These are phyloP conservation scores for Telmatochromis bifrenatus DNA, from an alignment of 2,113 vertebrate species.

Conservation along the genomic window DNA sequence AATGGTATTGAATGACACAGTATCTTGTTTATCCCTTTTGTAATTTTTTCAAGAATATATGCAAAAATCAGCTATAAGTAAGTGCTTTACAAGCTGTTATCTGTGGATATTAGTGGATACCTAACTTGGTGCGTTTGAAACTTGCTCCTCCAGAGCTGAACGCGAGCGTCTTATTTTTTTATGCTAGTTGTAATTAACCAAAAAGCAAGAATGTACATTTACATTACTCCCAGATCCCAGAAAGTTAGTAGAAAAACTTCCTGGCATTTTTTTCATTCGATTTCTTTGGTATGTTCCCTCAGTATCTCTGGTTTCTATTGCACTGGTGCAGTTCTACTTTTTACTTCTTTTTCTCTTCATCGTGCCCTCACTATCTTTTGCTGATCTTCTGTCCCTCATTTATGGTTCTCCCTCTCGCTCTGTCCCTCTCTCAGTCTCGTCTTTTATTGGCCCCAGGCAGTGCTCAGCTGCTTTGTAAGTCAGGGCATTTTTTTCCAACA, in stretches of 20 bases:
- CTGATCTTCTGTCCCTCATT: neutral
- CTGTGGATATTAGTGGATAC: neutral
- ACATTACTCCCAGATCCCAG: neutral
- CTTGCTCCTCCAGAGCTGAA: neutral
- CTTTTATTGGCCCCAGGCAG: constrained; percentile 19
- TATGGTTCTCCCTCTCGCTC: neutral
- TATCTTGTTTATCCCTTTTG: neutral
- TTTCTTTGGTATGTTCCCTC: neutral
- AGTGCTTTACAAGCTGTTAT: neutral
- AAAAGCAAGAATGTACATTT: neutral
- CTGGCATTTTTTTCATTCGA: neutral
- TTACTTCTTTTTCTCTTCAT: neutral
- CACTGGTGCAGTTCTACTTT: neutral
- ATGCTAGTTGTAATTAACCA: neutral
- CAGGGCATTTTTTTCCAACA: neutral
- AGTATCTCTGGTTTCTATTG: neutral
- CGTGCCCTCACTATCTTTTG: neutral
- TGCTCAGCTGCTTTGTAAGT: constrained; percentile 15
- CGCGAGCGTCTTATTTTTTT: neutral
- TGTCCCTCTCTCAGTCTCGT: neutral
- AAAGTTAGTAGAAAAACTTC: neutral
- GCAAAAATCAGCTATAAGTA: neutral
- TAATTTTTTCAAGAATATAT: neutral
- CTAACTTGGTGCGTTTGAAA: neutral
- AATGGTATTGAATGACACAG: neutral